Percentiles rank a stretch among this genome's conserved stretches.
Evolutionary conservation across 2,797 vertebrate species (phyloP).

Genomic region (Hipposideros larvatus): DNA sequence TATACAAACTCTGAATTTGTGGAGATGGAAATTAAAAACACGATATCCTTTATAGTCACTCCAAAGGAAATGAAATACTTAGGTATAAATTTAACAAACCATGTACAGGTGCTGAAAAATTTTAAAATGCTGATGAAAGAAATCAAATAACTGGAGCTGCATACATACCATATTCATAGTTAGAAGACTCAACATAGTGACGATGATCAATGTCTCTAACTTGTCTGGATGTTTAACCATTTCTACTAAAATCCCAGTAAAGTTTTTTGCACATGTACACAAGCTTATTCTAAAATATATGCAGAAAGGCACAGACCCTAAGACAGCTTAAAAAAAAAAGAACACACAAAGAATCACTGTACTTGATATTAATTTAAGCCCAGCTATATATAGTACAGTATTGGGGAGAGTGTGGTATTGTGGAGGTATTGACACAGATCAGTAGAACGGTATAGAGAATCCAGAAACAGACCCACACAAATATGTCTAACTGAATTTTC

Average conservation of each 20-base stretch:
- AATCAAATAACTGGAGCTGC: neutral
- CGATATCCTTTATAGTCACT: neutral
- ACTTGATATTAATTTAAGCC: neutral
- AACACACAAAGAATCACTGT: neutral
- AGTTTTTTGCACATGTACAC: neutral
- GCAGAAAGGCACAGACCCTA: neutral
- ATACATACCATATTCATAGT: neutral
- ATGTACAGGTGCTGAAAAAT: neutral
- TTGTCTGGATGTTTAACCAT: neutral
- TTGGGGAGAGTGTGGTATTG: neutral
- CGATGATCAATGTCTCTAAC: neutral
- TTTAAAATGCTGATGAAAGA: neutral
- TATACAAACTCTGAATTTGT: neutral
- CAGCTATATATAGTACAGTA: neutral
- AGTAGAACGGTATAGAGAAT: neutral
- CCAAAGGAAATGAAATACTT: constrained; percentile 2
- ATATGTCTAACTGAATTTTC: neutral
- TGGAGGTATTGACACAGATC: neutral
- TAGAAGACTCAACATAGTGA: neutral
- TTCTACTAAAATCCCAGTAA: neutral
- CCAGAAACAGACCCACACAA: neutral
- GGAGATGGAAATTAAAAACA: neutral
- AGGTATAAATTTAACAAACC: neutral
- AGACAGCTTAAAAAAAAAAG: neutral
- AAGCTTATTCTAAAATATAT: neutral